phyloP scores from a whole-genome alignment of 2,888 invertebrate genomes.

The Polydrusus tereticollis region DNA sequence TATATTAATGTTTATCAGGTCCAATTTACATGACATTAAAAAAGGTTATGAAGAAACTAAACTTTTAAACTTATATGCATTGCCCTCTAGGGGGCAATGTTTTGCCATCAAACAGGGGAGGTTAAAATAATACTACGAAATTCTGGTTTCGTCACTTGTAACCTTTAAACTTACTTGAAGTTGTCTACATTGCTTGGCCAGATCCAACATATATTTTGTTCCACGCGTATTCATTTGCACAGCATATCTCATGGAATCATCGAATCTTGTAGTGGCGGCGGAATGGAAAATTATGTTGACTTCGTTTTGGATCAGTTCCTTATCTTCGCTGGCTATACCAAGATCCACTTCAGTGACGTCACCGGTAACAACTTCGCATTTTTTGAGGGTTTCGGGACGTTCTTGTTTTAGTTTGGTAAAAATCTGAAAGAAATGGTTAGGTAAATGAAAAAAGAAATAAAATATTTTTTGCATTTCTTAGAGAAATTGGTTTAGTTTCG shows the following conservation, averaged over 20 bases:
- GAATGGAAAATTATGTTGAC: slow-evolving; percentile 78
- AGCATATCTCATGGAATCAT: slow-evolving; percentile 74
- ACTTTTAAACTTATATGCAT: no score
- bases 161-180: slow-evolving; percentile 68
- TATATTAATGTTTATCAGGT: no score
- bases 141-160: no score
- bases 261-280: slow-evolving; percentile 81
- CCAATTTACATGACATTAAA: no score
- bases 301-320: slow-evolving; percentile 67
- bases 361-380: slow-evolving; percentile 70
- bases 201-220: slow-evolving; percentile 59
- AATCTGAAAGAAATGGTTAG: slow-evolving; percentile 71
- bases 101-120: no score
- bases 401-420: slow-evolving; percentile 78
- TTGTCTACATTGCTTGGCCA: slow-evolving; percentile 60
- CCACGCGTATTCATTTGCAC: slow-evolving; percentile 75
- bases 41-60: no score
- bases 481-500: no score
- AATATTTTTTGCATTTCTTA: no score
- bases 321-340: slow-evolving; percentile 67
- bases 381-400: slow-evolving; percentile 69
- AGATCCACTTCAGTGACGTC: slow-evolving; percentile 68
- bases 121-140: not conserved
- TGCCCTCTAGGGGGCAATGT: no score
- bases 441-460: no score